These are phyloP conservation scores for Petrocephalus microphthalmus DNA, from an alignment of 2,113 vertebrate species.

Conservation along the genomic window DNA sequence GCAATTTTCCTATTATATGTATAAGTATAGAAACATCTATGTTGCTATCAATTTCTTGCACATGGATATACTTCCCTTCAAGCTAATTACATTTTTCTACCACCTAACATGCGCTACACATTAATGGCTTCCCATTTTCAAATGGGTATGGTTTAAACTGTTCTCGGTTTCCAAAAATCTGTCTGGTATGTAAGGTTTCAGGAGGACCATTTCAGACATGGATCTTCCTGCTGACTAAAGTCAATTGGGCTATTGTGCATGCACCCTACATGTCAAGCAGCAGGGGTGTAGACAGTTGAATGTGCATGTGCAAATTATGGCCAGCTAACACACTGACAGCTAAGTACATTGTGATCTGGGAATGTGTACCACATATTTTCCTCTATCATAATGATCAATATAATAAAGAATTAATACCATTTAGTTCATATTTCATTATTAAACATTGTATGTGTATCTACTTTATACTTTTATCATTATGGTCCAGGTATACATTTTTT, in stretches of 20 bases:
- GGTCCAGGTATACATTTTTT: not conserved
- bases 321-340: not conserved
- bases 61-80: not conserved
- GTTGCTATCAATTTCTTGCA: not conserved
- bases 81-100: not conserved
- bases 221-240: not conserved
- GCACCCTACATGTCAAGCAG: not conserved
- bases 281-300: not conserved
- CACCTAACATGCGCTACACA: not conserved
- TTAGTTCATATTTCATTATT: not conserved
- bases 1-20: not conserved
- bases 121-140: not conserved
- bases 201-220: not conserved
- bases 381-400: not conserved
- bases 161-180: not conserved
- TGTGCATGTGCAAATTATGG: not conserved
- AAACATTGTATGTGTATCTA: not conserved
- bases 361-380: not conserved
- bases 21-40: not conserved
- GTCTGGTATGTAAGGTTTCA: not conserved
- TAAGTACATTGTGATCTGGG: not conserved
- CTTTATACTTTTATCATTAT: not conserved
- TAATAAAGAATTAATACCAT: not conserved
- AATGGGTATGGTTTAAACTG: not conserved
- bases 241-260: not conserved